Percentiles rank a stretch among this genome's conserved stretches.
phyloP scores from a whole-genome alignment of 2,797 vertebrate genomes.

The Myripristis jacobus region DNA sequence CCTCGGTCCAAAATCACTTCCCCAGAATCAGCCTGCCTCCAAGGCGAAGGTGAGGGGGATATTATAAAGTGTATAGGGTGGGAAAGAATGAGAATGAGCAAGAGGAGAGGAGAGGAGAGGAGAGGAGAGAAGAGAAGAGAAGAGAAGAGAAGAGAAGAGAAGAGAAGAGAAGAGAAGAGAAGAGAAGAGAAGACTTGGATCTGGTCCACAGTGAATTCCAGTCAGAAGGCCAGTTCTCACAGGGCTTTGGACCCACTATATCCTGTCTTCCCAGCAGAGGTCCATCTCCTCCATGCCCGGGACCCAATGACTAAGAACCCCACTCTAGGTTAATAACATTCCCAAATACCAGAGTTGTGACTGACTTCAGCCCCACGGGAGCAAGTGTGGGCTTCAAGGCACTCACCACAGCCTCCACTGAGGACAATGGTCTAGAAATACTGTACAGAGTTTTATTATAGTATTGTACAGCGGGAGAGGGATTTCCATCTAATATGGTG shows the following conservation, averaged over 20 bases:
- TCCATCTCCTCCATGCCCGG: constrained; percentile 61
- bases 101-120: not conserved
- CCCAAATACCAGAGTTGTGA: constrained; percentile 77
- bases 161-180: constrained; percentile 7
- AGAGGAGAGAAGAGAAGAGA: constrained; percentile 8
- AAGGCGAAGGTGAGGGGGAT: not conserved
- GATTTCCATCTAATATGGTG: constrained; percentile 36
- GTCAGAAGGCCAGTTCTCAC: constrained; percentile 63
- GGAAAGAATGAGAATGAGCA: not conserved
- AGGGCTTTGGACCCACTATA: constrained; percentile 64
- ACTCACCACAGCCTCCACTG: constrained; percentile 44
- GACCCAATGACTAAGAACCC: constrained; percentile 73
- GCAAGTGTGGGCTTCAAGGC: constrained; percentile 64
- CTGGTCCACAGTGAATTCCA: constrained; percentile 45
- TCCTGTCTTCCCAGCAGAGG: constrained; percentile 61
- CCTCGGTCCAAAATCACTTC: constrained; percentile 1
- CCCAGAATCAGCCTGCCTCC: not conserved
- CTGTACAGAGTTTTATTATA: constrained; percentile 44
- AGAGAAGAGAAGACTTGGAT: constrained; percentile 26
- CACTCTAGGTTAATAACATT: constrained; percentile 62
- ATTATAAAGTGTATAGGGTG: not conserved
- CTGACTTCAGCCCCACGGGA: constrained; percentile 62
- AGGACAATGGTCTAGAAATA: constrained; percentile 50
- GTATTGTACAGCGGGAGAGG: constrained; percentile 21
- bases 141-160: constrained; percentile 18